phyloP scores from a whole-genome alignment of 2,797 vertebrate genomes.

The Nannoperca australis region DNA sequence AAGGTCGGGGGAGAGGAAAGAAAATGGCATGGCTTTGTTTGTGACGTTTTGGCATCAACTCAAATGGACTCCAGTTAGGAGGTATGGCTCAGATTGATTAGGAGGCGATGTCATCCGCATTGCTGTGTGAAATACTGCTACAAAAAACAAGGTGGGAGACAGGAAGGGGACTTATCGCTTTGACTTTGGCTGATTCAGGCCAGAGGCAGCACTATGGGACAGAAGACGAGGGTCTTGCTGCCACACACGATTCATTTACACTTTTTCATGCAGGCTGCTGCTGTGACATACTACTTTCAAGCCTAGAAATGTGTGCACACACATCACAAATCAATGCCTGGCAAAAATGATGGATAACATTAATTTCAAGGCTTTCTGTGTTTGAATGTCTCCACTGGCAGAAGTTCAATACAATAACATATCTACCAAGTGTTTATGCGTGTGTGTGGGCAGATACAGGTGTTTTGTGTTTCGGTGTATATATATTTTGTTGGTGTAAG shows the following conservation, averaged over 20 bases:
- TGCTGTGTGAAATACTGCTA: conserved; percentile 31
- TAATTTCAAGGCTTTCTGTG: not conserved
- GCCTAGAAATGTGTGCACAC: not conserved
- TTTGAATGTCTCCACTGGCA: not conserved
- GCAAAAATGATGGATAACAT: conserved; percentile 7
- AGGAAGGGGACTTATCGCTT: conserved; percentile 58
- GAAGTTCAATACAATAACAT: not conserved
- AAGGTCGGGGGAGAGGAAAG: not conserved
- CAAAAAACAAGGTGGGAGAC: conserved; percentile 37
- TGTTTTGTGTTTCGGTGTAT: not conserved
- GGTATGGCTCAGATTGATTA: conserved; percentile 38
- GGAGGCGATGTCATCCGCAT: conserved; percentile 31
- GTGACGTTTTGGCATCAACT: conserved; percentile 36
- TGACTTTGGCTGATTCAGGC: conserved; percentile 61
- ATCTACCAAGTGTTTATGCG: not conserved
- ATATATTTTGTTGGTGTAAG: not conserved
- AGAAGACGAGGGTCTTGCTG: conserved; percentile 33
- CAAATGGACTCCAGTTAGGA: conserved; percentile 4
- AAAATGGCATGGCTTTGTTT: conserved; percentile 23
- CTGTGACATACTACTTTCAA: conserved; percentile 3
- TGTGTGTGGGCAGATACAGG: not conserved
- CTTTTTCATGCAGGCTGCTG: conserved; percentile 26
- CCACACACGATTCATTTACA: conserved; percentile 24
- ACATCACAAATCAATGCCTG: not conserved
- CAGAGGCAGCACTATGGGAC: conserved; percentile 47